Conservation (phyloP, 1,140 invertebrate species). For the Drosophila kikkawai region DNA sequence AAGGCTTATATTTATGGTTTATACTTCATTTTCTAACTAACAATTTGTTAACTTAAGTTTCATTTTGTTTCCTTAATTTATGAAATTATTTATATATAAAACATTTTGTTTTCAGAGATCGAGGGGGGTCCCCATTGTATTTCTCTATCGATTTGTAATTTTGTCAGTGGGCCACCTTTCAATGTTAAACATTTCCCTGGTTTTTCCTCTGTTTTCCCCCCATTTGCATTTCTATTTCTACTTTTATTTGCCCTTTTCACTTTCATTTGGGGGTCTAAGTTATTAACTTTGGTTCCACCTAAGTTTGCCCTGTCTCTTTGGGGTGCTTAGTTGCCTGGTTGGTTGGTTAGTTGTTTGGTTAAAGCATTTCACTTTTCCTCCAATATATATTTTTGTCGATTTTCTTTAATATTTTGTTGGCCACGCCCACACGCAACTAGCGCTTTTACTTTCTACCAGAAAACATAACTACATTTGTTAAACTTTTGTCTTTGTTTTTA, state of each 20-base stretch:
- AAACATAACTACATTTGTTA: constrained; percentile 19
- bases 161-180: constrained; percentile 47
- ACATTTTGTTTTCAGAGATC: background rate
- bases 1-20: too few relatives aligned
- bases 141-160: constrained; percentile 72
- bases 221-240: constrained; percentile 57
- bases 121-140: constrained; percentile 40
- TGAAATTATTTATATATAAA: background rate
- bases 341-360: constrained; percentile 4
- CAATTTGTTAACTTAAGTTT: too few relatives aligned
- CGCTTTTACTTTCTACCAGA: constrained; percentile 15
- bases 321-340: background rate
- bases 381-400: constrained; percentile 12
- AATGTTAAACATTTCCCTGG: constrained; percentile 21
- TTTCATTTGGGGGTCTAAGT: constrained; percentile 58
- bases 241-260: constrained; percentile 66
- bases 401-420: constrained; percentile 20
- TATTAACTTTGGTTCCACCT: constrained; percentile 58
- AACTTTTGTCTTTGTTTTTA: constrained; percentile 2
- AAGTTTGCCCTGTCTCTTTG: constrained; percentile 31
- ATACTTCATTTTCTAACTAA: too few relatives aligned
- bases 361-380: constrained; percentile 30
- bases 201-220: constrained; percentile 28
- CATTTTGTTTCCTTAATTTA: background rate
- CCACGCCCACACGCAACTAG: constrained; percentile 43